Conservation (phyloP, 2,888 invertebrate species). For the Cephus pygmeus region DNA sequence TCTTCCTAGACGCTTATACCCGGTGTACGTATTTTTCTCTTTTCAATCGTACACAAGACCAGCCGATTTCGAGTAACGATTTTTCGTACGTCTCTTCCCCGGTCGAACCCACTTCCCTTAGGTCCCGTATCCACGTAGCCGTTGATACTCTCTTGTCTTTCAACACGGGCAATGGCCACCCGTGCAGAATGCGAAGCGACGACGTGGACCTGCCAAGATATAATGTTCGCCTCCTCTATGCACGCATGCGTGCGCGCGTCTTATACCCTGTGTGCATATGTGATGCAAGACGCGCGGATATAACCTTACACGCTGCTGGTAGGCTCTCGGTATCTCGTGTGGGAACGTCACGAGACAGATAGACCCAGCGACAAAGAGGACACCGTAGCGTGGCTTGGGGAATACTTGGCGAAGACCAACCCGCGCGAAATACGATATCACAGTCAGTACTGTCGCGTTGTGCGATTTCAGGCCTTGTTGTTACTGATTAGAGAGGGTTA, state of each 20-base stretch:
- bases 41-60: not conserved
- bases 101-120: too few relatives aligned
- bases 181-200: slow-evolving; percentile 43
- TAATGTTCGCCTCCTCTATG: not conserved
- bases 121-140: not conserved
- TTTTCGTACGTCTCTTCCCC: not conserved
- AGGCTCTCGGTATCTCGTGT: slow-evolving; percentile 38
- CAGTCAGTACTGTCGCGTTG: not conserved
- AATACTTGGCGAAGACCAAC: slow-evolving; percentile 31
- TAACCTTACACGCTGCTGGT: slow-evolving; percentile 52
- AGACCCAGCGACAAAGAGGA: not conserved
- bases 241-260: not conserved
- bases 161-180: slow-evolving; percentile 36
- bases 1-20: not conserved
- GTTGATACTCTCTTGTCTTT: not conserved
- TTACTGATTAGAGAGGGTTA: slow-evolving; percentile 15
- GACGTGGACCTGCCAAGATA: slow-evolving; percentile 27
- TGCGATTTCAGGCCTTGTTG: slow-evolving; percentile 8
- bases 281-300: slow-evolving; percentile 35
- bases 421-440: slow-evolving; percentile 39
- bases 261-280: not conserved
- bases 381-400: slow-evolving; percentile 27
- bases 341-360: slow-evolving; percentile 39
- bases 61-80: not conserved
- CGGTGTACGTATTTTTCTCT: not conserved